Base-by-base conservation (phyloP, 2,113 vertebrate species). In the Anarrhichthys ocellatus region DNA sequence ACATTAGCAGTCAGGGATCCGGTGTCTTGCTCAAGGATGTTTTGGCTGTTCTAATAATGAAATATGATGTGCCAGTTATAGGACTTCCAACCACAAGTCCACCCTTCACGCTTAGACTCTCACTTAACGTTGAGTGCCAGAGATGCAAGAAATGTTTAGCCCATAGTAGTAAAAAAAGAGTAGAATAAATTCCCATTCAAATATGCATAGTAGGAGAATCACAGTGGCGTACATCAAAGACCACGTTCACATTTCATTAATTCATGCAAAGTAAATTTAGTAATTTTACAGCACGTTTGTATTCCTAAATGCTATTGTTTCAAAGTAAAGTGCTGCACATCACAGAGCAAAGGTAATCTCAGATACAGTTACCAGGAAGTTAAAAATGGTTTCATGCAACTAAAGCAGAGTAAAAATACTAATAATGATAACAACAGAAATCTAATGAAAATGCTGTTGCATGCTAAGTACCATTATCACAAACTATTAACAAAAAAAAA, bases 21-120 rank as follows among this genome's bases (percentile, higher is more conserved):
- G 56, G 58, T 73, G 71, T 80, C 76, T 91, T 87, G 89, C 81
- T 88, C 70, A 84, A 81, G 81, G 83, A 86, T 87, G 80, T 90
- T 86, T 87, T 77, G 78, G 64, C 78, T 89, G 66, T 40, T 80
- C 62, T 76, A 29, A 58, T 82, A 82, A 86, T 83, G 61, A 73
- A 84, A 86, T 84, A 78, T 73, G 69, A 80, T 72, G n/a, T 81
- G 71, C 80, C 80, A 71, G 59, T 84, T 69, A 81, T 62, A 36
- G 54, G 58, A 70, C 61, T 67, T 73, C 61, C 63, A 82, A 54
- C 72, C 32, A 40, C 24, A 6, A 73, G 72, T 80, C 75, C 52
- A 77, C 32, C 3, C 71, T 75, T 73, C 68, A 77, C 67, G 48
- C 63, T 77, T 67, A 15, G 50, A 71, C 59, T 42, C 24, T 58